phyloP scores from a whole-genome alignment of 2,888 invertebrate genomes.

The Agriotes lineatus region DNA sequence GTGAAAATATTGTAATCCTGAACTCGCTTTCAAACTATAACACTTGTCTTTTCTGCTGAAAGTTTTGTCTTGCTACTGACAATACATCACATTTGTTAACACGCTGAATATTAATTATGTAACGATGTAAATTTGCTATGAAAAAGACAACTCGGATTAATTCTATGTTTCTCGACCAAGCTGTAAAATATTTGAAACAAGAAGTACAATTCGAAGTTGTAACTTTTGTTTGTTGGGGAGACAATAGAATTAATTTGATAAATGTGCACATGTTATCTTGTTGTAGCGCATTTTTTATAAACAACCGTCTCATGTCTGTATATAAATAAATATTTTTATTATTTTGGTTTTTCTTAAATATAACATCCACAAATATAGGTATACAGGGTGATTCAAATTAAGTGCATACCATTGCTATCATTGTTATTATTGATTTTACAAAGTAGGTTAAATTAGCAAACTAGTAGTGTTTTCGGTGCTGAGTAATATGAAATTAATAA shows the following conservation, averaged over 20 bases:
- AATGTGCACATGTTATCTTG: slow-evolving; percentile 4
- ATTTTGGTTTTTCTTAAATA: neutral
- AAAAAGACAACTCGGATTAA: slow-evolving; percentile 6
- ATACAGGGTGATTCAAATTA: too few relatives aligned
- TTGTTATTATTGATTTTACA: too few relatives aligned
- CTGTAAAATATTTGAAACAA: too few relatives aligned
- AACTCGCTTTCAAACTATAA: neutral
- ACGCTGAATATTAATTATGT: slow-evolving; percentile 5
- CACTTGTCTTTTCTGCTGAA: neutral
- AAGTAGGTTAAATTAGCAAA: too few relatives aligned
- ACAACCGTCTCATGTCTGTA: slow-evolving; percentile 1
- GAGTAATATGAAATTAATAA: too few relatives aligned
- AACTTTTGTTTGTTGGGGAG: neutral
- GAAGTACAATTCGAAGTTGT: too few relatives aligned
- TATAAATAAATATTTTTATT: slow-evolving; percentile 23
- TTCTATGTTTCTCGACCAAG: neutral
- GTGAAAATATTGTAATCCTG: neutral
- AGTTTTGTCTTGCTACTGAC: neutral
- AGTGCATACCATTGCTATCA: too few relatives aligned
- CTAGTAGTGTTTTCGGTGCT: too few relatives aligned
- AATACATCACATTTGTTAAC: slow-evolving; percentile 10
- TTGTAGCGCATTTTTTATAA: slow-evolving; percentile 2
- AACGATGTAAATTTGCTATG: slow-evolving; percentile 1
- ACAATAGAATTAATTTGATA: neutral
- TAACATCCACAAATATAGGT: too few relatives aligned